Conservation (phyloP, 2,113 vertebrate genomes). For the Etheostoma cragini region DNA sequence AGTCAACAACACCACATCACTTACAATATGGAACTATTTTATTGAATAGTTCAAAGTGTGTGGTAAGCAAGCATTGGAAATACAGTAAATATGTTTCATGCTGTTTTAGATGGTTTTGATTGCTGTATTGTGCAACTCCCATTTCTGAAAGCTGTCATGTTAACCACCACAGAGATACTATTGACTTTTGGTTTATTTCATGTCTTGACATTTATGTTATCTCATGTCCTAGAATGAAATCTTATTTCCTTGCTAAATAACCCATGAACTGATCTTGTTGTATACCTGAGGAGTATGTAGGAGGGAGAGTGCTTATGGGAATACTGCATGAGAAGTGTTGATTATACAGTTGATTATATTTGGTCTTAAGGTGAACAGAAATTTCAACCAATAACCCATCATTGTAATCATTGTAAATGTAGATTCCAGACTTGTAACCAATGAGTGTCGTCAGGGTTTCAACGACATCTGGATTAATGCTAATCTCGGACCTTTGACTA, state of each 20-base stretch:
- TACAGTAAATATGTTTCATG: conserved; percentile 22
- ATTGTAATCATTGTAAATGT: neutral
- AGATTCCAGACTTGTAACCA: neutral
- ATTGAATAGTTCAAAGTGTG: conserved; percentile 16
- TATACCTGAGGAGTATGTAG: too few relatives aligned
- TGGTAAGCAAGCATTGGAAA: conserved; percentile 19
- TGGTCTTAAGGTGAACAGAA: neutral
- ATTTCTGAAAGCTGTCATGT: conserved; percentile 10
- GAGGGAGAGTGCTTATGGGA: too few relatives aligned
- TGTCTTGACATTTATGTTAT: too few relatives aligned
- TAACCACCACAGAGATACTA: neutral
- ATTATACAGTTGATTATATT: too few relatives aligned
- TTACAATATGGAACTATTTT: neutral
- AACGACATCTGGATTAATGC: conserved; percentile 37
- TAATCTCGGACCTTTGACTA: conserved; percentile 37
- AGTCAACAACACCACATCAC: conserved; percentile 24
- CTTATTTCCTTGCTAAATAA: too few relatives aligned
- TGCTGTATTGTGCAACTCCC: neutral
- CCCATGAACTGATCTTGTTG: too few relatives aligned
- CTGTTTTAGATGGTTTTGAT: conserved; percentile 6
- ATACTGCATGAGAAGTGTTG: too few relatives aligned
- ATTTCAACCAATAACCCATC: neutral
- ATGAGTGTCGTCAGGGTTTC: conserved; percentile 26
- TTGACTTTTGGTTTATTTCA: too few relatives aligned
- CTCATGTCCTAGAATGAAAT: too few relatives aligned